These are phyloP conservation scores for Ernsta delagoae DNA, from an alignment of 2,888 invertebrate species.

Conservation along the genomic window DNA sequence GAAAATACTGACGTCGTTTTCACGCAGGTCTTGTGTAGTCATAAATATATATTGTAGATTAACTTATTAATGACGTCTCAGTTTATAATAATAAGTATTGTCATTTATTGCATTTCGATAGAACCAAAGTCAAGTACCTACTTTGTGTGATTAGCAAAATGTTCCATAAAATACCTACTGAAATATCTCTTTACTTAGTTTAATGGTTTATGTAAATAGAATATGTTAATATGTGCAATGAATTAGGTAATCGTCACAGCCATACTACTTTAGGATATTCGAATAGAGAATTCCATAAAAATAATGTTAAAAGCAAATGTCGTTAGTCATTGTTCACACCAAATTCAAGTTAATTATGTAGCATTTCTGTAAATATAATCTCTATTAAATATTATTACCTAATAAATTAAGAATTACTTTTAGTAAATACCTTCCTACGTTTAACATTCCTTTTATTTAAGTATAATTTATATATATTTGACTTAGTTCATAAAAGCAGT, in stretches of 20 bases:
- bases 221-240: neutral
- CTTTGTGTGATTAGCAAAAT: neutral
- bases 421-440: too few species aligned
- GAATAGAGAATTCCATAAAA: neutral
- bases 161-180: neutral
- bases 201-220: neutral
- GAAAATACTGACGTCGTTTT: neutral
- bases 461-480: too few species aligned
- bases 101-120: neutral
- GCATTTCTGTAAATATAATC: too few species aligned
- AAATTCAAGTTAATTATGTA: too few species aligned
- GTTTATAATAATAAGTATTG: neutral
- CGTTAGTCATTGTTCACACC: neutral
- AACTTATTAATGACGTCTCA: too few species aligned
- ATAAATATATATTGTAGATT: too few species aligned
- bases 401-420: too few species aligned
- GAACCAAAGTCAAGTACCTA: neutral
- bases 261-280: constrained; percentile 7
- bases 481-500: too few species aligned
- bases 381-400: too few species aligned
- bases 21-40: neutral
- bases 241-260: constrained; percentile 11
- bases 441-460: too few species aligned
- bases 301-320: neutral
- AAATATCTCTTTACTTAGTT: neutral